These are phyloP conservation scores for Eubasilissa splendida DNA, from an alignment of 2,888 invertebrate species.

Conservation along the genomic window DNA sequence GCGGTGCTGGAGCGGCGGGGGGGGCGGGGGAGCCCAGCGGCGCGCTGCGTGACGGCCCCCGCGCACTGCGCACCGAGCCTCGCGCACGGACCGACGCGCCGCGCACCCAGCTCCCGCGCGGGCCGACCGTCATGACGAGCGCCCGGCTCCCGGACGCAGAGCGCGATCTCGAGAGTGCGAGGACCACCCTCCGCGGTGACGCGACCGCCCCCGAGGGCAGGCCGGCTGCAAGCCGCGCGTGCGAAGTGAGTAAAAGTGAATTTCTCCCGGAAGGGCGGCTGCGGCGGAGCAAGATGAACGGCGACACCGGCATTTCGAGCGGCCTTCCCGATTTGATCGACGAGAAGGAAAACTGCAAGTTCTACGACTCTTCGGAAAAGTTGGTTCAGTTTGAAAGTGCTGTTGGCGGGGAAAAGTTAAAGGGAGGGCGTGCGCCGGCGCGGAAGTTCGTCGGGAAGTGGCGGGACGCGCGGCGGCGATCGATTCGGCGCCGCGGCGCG, in stretches of 20 bases:
- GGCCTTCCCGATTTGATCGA: constrained; percentile 8
- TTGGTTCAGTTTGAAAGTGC: constrained; percentile 30
- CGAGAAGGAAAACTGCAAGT: neutral
- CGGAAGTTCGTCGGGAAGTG: constrained; percentile 51
- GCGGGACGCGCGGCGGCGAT: constrained; percentile 65
- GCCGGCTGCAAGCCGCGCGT: neutral
- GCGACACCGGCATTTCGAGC: neutral
- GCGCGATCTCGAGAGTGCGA: too few relatives aligned
- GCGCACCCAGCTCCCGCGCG: constrained; percentile 18
- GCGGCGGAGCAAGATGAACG: neutral
- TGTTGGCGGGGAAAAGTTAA: constrained; percentile 44
- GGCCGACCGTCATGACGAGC: constrained; percentile 6
- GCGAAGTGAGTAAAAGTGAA: neutral
- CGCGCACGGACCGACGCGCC: constrained; percentile 14
- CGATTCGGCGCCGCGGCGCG: constrained; percentile 64
- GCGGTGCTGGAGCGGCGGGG: neutral
- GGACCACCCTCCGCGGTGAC: too few relatives aligned
- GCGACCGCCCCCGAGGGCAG: too few relatives aligned
- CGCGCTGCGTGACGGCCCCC: neutral
- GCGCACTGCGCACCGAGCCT: constrained; percentile 2
- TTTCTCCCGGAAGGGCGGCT: neutral
- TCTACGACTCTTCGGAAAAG: constrained; percentile 8
- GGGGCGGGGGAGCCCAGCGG: too few relatives aligned
- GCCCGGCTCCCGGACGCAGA: too few relatives aligned
- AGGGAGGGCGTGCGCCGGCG: constrained; percentile 28